Conservation (phyloP, 1,140 invertebrate species). For the Neoseiulus cucumeris region DNA sequence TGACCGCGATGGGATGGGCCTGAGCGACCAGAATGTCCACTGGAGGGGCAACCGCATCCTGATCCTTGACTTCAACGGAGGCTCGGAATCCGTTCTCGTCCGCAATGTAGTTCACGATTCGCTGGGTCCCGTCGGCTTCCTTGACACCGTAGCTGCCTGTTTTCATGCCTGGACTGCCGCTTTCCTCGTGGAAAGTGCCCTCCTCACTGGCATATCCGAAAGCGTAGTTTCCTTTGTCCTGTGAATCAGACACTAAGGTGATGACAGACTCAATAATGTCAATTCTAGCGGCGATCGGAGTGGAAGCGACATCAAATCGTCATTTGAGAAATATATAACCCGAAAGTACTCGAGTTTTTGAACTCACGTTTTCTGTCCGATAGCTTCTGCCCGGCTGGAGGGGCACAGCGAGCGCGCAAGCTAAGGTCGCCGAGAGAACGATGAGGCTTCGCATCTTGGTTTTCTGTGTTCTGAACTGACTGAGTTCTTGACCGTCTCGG, state of each 20-base stretch:
- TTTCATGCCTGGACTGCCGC: neutral
- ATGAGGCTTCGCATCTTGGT: too few relatives aligned
- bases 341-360: neutral
- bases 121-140: neutral
- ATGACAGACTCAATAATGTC: too few relatives aligned
- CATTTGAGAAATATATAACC: too few relatives aligned
- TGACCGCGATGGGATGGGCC: neutral
- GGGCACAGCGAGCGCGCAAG: neutral
- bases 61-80: slow-evolving; percentile 1
- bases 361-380: neutral
- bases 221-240: neutral
- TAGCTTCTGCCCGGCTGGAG: neutral
- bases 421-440: too few relatives aligned
- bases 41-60: neutral
- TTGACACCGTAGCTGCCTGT: neutral
- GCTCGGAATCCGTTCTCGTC: slow-evolving; percentile 2
- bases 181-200: neutral
- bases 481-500: too few relatives aligned
- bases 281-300: neutral
- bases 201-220: neutral
- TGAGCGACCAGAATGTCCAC: neutral
- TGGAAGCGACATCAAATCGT: too few relatives aligned
- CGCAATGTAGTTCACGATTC: neutral
- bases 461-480: too few relatives aligned
- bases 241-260: too few relatives aligned